These are phyloP conservation scores for Chironomus striatipennis DNA, from an alignment of 1,140 invertebrate genomes.

Conservation along the genomic window DNA sequence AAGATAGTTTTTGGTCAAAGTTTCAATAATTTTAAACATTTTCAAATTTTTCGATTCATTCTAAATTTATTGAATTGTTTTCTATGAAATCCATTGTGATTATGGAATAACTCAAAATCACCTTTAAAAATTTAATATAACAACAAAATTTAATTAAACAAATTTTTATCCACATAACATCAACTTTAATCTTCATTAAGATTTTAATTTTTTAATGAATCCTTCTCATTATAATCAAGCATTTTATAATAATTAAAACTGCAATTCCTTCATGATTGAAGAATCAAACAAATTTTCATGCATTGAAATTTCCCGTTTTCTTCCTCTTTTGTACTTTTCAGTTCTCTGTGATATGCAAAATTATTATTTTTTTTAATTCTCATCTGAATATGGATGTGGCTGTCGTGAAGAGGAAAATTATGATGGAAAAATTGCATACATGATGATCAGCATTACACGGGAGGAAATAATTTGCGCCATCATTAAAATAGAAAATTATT, in stretches of 20 bases:
- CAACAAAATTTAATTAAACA: no score
- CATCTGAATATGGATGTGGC: not conserved
- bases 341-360: not conserved
- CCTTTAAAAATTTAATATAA: no score
- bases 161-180: not conserved
- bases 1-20: no score
- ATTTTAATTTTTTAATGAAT: conserved; percentile 3
- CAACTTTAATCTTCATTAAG: not conserved
- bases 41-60: not conserved
- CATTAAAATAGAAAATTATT: not conserved
- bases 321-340: not conserved
- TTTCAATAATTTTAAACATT: no score
- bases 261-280: conserved; percentile 1
- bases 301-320: conserved; percentile 13
- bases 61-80: not conserved
- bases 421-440: conserved; percentile 9
- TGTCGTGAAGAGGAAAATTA: conserved; percentile 17
- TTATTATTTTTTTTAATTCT: no score
- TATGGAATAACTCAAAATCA: no score
- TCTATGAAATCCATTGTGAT: no score
- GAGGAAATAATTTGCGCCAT: not conserved
- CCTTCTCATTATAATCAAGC: not conserved
- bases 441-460: conserved; percentile 8
- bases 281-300: conserved; percentile 17
- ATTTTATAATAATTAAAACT: not conserved